Conservation (phyloP, 1,140 invertebrate genomes). For the Drosophila sp. region DNA sequence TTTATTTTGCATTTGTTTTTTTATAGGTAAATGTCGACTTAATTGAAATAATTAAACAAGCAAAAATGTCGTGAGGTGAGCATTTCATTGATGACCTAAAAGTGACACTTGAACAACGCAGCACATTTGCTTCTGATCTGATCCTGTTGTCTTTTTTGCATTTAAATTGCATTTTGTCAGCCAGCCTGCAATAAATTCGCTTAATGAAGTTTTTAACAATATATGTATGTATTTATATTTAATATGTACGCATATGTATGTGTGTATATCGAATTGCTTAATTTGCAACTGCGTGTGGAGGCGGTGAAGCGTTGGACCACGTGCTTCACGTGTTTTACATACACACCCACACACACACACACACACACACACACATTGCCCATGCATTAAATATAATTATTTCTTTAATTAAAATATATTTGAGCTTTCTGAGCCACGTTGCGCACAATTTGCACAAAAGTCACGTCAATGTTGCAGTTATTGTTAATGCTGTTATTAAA, state of each 20-base stretch:
- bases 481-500: constrained; percentile 61
- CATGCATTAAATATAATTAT: constrained; percentile 75
- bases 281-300: constrained; percentile 35
- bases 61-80: constrained; percentile 59
- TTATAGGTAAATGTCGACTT: constrained; percentile 46
- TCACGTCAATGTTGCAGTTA: constrained; percentile 62
- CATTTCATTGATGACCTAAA: constrained; percentile 70
- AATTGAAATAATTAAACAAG: constrained; percentile 73
- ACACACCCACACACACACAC: neutral
- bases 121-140: constrained; percentile 5
- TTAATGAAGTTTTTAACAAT: constrained; percentile 68
- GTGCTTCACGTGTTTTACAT: constrained; percentile 34
- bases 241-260: neutral
- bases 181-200: constrained; percentile 66
- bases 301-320: constrained; percentile 7
- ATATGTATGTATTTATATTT: neutral
- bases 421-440: constrained; percentile 24
- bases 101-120: constrained; percentile 48
- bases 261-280: constrained; percentile 3
- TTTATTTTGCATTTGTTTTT: neutral
- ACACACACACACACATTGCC: neutral
- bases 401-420: constrained; percentile 77
- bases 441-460: constrained; percentile 69
- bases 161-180: constrained; percentile 62
- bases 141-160: constrained; percentile 36